Base-by-base conservation (phyloP, 2,888 invertebrate species). In the Spodoptera littoralis region DNA sequence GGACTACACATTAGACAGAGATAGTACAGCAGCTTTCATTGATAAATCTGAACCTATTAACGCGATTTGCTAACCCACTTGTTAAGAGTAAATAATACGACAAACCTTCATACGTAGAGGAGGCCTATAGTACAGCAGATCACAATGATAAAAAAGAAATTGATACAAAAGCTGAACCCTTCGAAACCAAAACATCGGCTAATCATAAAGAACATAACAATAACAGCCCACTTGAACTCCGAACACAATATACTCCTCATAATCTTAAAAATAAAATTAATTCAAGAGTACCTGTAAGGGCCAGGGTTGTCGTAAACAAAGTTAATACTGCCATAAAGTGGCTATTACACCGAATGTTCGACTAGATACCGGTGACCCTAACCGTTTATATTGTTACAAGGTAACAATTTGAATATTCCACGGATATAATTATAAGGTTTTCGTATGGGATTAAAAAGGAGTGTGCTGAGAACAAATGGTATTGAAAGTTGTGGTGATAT, bases 291-390 rank as follows among this genome's bases (percentile, higher is more conserved):
- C 72, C 60, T 70, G 51, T 45, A 52, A 50, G 27, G 42, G 51
- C 60, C 74, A 69, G 66, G 73, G 63, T 47, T 44, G 63, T 65
- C 49, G 76, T 82, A 79, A 80, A 82, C 80, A 81, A 78, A 57
- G 67, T 70, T 76, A 78, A 80, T 74, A 69, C 65, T 58, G 52
- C 65, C 60, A 56, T 77, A 69, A 82, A 76, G 58, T 50, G 65
- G 55, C 79, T 73, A 77, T 84, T 83, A 81, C 77, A 76, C 66
- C 61, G 62, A 69, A 73, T 76, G 76, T 70, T 70, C 11, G 36
- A 57, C 65, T 69, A 77, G 73, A 80, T 79, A 81, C 51, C 59
- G 64, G 62, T 68, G 70, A 70, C 76, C 80, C 66, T 74, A 66
- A 80, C 69, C 63, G 65, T 68, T 75, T 75, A 75, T 74, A 76